Evolutionary conservation across 2,888 invertebrate species (phyloP), one percentile per base, ranked within the genome.

Genomic region (Phania funesta): DNA sequence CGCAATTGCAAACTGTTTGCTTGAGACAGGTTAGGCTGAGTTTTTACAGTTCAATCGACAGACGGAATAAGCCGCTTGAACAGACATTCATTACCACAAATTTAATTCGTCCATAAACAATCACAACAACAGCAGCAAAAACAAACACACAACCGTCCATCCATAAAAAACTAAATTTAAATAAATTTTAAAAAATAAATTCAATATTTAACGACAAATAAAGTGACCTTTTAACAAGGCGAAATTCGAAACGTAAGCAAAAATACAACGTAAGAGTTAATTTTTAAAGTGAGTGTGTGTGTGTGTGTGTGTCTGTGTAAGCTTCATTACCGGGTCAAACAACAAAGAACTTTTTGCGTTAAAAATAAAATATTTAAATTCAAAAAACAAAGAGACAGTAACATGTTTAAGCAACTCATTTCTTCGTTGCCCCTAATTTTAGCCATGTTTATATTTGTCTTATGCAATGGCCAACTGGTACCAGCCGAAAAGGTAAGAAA

Each of bases 401-500:
- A n/a, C 7, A 67, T 60, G 60, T 44, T 50, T 58, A 60, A 68
- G 44, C 22, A 60, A 52, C 22, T 13, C 29, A 32, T 50, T 54
- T 46, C 22, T 50, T 58, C 29, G 50, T 58, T 26, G 9, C 18
- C 52, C 0, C 6, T 79, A 24, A 50, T 65, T 32, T 41, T 65
- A 2, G 26, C 41, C 44, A n/a, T 26, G 8, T 46, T 54, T 52
- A 24, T 32, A 38, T 4, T 62, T 62, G 60, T 35, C 8, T 16
- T 62, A 5, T 22, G 58, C 50, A 50, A 44, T 20, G 65, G 48
- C 20, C 78, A 79, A 56, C 58, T 65, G 56, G 24, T n/a, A 46
- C 7, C 71, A 8, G 60, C 20, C 2, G 65, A 65, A 52, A 79
- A 79, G 58, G 78, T 73, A 65, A 54, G 24, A 44, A 44, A 54